Percentiles rank a stretch among this genome's conserved stretches.
Evolutionary conservation across 2,888 invertebrate genomes (phyloP).

Genomic region (Diloba caeruleocephala): DNA sequence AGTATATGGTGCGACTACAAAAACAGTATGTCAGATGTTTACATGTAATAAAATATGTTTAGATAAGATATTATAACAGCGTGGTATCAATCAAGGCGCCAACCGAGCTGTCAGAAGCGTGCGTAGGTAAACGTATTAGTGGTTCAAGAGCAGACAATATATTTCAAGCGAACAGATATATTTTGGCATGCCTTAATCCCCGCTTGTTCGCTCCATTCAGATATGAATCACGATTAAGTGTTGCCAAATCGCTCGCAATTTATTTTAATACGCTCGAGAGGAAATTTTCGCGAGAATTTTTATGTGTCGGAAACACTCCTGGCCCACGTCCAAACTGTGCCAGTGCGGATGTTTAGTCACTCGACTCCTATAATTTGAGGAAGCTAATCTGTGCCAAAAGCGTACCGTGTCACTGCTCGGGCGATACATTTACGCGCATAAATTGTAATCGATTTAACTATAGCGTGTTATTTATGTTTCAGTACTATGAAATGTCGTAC

Average conservation of each 20-base stretch:
- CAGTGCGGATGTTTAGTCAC: constrained; percentile 87
- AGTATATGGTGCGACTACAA: constrained; percentile 13
- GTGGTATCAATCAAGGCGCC: constrained; percentile 57
- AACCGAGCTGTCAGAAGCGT: constrained; percentile 61
- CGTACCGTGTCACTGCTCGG: constrained; percentile 75
- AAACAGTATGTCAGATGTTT: constrained; percentile 22
- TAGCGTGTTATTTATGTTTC: constrained; percentile 89
- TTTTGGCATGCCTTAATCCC: constrained; percentile 83
- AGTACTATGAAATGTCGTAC: constrained; percentile 99
- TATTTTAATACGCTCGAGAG: constrained; percentile 88
- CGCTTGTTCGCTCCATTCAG: constrained; percentile 80
- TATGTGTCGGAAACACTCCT: constrained; percentile 88
- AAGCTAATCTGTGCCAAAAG: constrained; percentile 85
- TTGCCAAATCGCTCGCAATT: constrained; percentile 89
- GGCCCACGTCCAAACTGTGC: constrained; percentile 81
- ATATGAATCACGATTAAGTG: constrained; percentile 89
- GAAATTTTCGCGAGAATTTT: constrained; percentile 86
- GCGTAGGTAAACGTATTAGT: constrained; percentile 65
- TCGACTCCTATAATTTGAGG: constrained; percentile 85
- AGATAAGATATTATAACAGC: constrained; percentile 42
- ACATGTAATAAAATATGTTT: constrained; percentile 42
- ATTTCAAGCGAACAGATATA: constrained; percentile 74
- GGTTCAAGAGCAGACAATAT: constrained; percentile 66
- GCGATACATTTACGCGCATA: constrained; percentile 70
- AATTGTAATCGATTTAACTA: constrained; percentile 73